These are phyloP conservation scores for Panorpa germanica DNA, from an alignment of 2,888 invertebrate genomes.

Conservation along the genomic window DNA sequence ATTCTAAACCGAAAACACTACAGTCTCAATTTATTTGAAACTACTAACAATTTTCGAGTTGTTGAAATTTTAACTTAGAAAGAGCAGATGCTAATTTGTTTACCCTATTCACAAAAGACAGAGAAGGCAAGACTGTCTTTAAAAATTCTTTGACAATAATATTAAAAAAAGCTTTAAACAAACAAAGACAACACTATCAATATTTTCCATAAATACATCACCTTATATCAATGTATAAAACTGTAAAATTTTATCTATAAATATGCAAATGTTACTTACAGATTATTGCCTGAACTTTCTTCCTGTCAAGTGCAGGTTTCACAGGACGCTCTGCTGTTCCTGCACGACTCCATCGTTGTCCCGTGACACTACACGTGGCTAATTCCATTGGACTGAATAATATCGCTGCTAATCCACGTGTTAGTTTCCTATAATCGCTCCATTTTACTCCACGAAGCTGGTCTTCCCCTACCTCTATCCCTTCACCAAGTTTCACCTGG, in stretches of 20 bases:
- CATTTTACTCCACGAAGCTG: conserved; percentile 50
- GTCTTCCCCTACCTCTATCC: conserved; percentile 53
- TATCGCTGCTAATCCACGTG: conserved; percentile 52
- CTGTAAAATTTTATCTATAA: too few relatives aligned
- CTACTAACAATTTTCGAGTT: too few relatives aligned
- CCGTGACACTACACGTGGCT: conserved; percentile 56
- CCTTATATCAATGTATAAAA: background rate
- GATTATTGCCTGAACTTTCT: conserved; percentile 56
- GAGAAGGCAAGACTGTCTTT: too few relatives aligned
- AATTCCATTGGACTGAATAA: conserved; percentile 53
- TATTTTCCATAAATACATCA: conserved; percentile 4
- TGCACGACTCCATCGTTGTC: conserved; percentile 56
- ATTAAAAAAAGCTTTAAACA: background rate
- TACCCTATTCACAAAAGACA: too few relatives aligned
- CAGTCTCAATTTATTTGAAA: too few relatives aligned
- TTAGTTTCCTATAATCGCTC: conserved; percentile 56
- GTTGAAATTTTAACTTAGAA: too few relatives aligned
- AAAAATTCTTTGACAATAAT: too few relatives aligned
- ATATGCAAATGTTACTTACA: too few relatives aligned
- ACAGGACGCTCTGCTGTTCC: conserved; percentile 55
- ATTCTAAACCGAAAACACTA: too few relatives aligned
- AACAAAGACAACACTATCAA: too few relatives aligned
- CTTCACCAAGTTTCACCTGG: conserved; percentile 52
- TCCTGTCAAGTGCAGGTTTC: conserved; percentile 50
- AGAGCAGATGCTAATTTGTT: too few relatives aligned